Evolutionary conservation across 1,140 invertebrate genomes (phyloP).

Genomic region (Elymnias hypermnestra): DNA sequence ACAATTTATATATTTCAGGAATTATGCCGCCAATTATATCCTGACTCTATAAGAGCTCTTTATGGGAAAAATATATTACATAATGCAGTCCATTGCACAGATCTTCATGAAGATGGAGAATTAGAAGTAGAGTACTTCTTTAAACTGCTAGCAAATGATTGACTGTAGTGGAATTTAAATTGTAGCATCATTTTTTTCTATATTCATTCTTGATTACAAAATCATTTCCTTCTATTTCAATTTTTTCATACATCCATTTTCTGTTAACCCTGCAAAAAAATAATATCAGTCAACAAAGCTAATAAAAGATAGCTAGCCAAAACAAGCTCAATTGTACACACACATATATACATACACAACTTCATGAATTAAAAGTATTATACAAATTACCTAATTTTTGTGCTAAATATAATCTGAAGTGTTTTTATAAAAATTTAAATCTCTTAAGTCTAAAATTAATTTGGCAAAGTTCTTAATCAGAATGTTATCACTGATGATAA

Average conservation of each 20-base stretch:
- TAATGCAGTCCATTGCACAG: slow-evolving; percentile 95
- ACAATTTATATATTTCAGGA: slow-evolving; percentile 76
- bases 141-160: slow-evolving; percentile 78
- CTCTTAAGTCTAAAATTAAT: too few species aligned
- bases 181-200: slow-evolving; percentile 35
- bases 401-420: too few species aligned
- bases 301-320: too few species aligned
- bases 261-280: slow-evolving; percentile 63
- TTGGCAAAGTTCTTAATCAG: too few species aligned
- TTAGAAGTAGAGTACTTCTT: slow-evolving; percentile 91
- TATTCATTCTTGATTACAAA: slow-evolving; percentile 62
- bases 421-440: too few species aligned
- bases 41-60: slow-evolving; percentile 87
- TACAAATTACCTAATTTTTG: too few species aligned
- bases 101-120: slow-evolving; percentile 90
- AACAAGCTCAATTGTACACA: too few species aligned
- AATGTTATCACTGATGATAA: too few species aligned
- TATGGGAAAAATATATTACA: slow-evolving; percentile 89
- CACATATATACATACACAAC: too few species aligned
- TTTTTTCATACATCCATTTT: slow-evolving; percentile 74
- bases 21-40: slow-evolving; percentile 89
- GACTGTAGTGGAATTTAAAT: slow-evolving; percentile 15
- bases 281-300: background rate
- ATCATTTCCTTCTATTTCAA: slow-evolving; percentile 73
- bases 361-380: too few species aligned